These are phyloP conservation scores for Rhagonycha lutea DNA, from an alignment of 2,888 invertebrate genomes.

Conservation along the genomic window DNA sequence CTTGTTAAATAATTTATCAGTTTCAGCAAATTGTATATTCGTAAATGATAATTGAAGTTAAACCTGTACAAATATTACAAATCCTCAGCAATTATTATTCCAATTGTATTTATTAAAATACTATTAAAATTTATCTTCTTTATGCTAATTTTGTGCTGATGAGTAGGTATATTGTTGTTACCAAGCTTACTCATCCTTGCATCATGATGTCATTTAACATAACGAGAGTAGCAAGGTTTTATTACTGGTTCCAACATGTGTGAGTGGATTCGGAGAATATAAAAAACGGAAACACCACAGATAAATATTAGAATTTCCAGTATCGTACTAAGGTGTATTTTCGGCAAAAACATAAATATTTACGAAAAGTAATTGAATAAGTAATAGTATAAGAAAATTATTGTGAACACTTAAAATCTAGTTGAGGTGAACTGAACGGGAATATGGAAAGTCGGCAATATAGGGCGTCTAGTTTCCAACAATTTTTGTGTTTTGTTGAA, in stretches of 20 bases:
- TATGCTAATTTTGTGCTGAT: slow-evolving; percentile 2
- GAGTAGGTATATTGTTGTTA: not conserved
- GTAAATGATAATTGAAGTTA: not conserved
- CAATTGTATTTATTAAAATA: not conserved
- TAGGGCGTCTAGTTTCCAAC: too few relatives aligned
- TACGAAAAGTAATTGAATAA: too few relatives aligned
- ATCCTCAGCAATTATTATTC: not conserved
- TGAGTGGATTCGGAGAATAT: slow-evolving; percentile 20
- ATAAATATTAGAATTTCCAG: not conserved
- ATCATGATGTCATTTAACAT: slow-evolving; percentile 23
- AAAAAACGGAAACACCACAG: slow-evolving; percentile 9
- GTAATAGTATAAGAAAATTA: too few relatives aligned
- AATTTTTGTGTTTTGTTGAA: too few relatives aligned
- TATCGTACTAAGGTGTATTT: not conserved
- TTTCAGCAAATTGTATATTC: not conserved
- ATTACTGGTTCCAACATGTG: slow-evolving; percentile 22
- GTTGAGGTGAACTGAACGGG: too few relatives aligned
- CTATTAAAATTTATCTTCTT: not conserved
- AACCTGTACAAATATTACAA: not conserved
- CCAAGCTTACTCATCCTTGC: slow-evolving; percentile 20
- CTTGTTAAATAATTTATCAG: not conserved
- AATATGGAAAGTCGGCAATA: too few relatives aligned
- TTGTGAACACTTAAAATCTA: too few relatives aligned
- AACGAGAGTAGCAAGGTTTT: slow-evolving; percentile 19
- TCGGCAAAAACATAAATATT: too few relatives aligned